Base-by-base conservation (phyloP, 1,140 invertebrate genomes). In the Seison nebaliae region DNA sequence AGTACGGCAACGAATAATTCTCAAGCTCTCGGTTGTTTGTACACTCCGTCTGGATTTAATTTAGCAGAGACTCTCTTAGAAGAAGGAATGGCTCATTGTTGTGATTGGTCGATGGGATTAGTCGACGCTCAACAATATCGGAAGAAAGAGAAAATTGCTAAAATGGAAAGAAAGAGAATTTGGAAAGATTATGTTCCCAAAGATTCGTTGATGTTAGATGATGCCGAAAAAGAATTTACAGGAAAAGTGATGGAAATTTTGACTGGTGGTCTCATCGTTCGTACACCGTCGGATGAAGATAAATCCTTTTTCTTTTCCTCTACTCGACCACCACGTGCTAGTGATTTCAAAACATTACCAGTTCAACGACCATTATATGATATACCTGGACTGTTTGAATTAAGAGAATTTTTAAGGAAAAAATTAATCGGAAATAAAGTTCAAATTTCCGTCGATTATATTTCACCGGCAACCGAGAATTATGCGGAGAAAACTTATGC, bases 321-420 rank as follows among this genome's bases (percentile, higher is more conserved):
- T 47, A 77, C 96, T 48, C 67, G 83, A 48, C 77, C 84, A 34
- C 86, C 86, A 36, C 70, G 74, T 17, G 3, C 23, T 6, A 26
- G 20, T 11, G 38, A 44, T 21, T 28, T 41, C 20, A 24, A 31
- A 48, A 50, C 49, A 48, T 42, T n/a, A 12, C 26, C 33, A 20
- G 28, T 19, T 19, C 19, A 40, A 21, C 65, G 76, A 42, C 78
- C 81, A 1, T 65, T 96, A 0, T 98, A 94, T 53, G 86, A 96
- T 49, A 76, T 93, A 49, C 86, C 86, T 5, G 86, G 74, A 67
- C 81, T 96, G 76, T 91, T 76, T 55, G 86, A 96, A 57, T 84
- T 84, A 1, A 67, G 91, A 42, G 91, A 98, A 64, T 94, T 80
- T 53, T 61, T 98, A 3, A 67, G 91, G 19, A 93, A 91, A 51